Conservation (phyloP, 2,113 vertebrate genomes). For the Theristicus caerulescens region DNA sequence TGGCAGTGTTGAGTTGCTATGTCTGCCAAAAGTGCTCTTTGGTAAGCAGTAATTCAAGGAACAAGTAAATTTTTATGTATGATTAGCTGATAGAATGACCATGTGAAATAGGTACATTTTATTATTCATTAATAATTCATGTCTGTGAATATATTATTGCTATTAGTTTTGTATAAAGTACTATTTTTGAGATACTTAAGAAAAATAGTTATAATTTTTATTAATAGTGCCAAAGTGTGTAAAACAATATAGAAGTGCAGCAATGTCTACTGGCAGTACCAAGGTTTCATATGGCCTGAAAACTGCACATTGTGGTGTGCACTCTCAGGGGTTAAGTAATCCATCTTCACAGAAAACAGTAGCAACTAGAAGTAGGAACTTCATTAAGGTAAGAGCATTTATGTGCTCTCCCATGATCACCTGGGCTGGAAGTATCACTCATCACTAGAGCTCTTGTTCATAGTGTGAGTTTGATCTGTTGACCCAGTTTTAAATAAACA, state of each 20-base stretch:
- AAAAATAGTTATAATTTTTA: background rate
- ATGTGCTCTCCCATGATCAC: background rate
- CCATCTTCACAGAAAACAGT: background rate
- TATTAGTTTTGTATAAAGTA: slow-evolving; percentile 34
- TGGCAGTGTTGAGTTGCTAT: background rate
- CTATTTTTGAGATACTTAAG: background rate
- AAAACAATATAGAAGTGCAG: background rate
- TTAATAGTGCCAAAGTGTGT: background rate
- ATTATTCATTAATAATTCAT: slow-evolving; percentile 51
- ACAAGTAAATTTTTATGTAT: slow-evolving; percentile 52
- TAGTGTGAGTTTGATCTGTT: background rate
- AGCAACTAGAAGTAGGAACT: background rate
- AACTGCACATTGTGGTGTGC: background rate
- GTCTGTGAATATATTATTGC: slow-evolving; percentile 46
- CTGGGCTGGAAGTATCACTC: background rate
- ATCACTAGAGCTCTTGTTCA: background rate
- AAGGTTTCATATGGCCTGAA: background rate
- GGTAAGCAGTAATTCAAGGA: slow-evolving; percentile 46
- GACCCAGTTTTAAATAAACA: background rate
- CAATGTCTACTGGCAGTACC: background rate
- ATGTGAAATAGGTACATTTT: slow-evolving; percentile 4
- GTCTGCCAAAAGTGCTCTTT: slow-evolving; percentile 45
- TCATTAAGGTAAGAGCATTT: background rate
- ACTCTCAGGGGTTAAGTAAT: background rate
- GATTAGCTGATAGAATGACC: slow-evolving; percentile 60